A percentile compares a stretch with the other conserved stretches of the same genome.
These are phyloP conservation scores for Alcis repandata DNA, from an alignment of 2,888 invertebrate genomes.

Conservation along the genomic window DNA sequence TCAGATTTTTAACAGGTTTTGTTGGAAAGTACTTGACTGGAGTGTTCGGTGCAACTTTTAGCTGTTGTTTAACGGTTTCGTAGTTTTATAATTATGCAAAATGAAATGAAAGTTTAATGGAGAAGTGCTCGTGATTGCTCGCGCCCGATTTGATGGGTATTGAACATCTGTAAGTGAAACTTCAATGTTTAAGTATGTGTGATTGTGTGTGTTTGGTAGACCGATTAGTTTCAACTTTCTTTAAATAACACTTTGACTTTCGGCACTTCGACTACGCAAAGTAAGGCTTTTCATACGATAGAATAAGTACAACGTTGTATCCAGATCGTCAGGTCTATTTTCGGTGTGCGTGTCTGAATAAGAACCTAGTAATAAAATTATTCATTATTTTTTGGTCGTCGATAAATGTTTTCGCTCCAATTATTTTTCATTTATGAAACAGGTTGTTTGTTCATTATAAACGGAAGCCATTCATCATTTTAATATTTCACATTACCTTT, in stretches of 20 bases:
- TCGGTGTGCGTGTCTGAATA: background rate
- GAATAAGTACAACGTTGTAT: background rate
- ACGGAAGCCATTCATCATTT: conserved; percentile 24
- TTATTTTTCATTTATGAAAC: conserved; percentile 26
- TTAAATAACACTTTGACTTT: too few relatives aligned
- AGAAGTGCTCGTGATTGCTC: background rate
- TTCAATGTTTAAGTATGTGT: too few relatives aligned
- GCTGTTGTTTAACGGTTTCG: conserved; percentile 13
- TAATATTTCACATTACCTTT: conserved; percentile 32
- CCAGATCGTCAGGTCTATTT: background rate
- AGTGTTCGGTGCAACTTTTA: conserved; percentile 18
- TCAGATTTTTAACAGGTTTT: conserved; percentile 24
- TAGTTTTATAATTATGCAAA: conserved; percentile 11
- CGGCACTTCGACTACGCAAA: too few relatives aligned
- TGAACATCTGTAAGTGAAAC: too few relatives aligned
- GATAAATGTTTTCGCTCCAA: conserved; percentile 14
- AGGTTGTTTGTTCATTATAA: conserved; percentile 27
- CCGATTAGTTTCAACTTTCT: too few relatives aligned
- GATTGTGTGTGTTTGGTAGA: too few relatives aligned
- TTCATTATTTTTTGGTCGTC: conserved; percentile 4
- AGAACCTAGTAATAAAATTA: background rate
- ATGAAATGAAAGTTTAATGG: background rate
- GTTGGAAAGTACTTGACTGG: conserved; percentile 18
- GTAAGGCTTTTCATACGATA: too few relatives aligned
- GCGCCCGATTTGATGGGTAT: too few relatives aligned